Evolutionary conservation across 2,113 vertebrate species (phyloP).

Genomic region (Felis catus): F.catus_Fca126_mat1.0 CM031411.1:44376501-44377000

Average conservation of each 20-base stretch:
- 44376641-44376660: no score
- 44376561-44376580: no score
- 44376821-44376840: not conserved
- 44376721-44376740: no score
- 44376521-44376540: not conserved
- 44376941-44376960: not conserved
- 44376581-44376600: no score
- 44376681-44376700: no score
- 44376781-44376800: not conserved
- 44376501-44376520: not conserved
- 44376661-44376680: no score
- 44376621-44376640: no score
- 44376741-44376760: no score
- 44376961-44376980: not conserved
- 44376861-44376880: not conserved
- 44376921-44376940: not conserved
- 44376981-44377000: not conserved
- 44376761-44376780: not conserved
- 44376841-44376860: not conserved
- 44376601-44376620: no score
- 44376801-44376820: not conserved
- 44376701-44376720: no score
- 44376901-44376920: not conserved
- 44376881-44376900: not conserved
- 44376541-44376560: not conserved